phyloP scores from a whole-genome alignment of 2,797 vertebrate species.

The Sphenopsis melanotis region DNA sequence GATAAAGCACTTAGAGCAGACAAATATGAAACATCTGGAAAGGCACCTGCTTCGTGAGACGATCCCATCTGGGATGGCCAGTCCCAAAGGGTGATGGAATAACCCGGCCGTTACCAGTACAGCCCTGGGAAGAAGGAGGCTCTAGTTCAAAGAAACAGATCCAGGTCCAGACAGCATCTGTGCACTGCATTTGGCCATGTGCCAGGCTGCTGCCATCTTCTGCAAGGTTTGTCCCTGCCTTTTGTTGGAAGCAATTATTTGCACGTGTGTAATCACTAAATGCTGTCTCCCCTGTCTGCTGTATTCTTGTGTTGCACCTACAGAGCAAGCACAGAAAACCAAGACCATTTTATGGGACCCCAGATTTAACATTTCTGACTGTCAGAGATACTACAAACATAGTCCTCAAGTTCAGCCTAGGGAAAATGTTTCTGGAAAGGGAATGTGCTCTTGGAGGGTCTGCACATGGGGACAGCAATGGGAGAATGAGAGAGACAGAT shows the following conservation, averaged over 20 bases:
- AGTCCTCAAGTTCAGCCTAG: not conserved
- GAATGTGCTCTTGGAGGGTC: not conserved
- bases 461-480: not conserved
- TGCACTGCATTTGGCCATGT: not conserved
- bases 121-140: not conserved
- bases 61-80: rapidly evolving
- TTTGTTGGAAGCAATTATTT: not conserved
- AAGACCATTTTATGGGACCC: not conserved
- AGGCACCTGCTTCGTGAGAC: not conserved
- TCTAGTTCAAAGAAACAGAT: not conserved
- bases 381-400: not conserved
- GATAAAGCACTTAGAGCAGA: not conserved
- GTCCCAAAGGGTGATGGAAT: not conserved
- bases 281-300: not conserved
- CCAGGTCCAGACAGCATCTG: rapidly evolving
- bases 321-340: not conserved
- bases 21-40: not conserved
- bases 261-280: not conserved
- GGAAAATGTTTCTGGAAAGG: not conserved
- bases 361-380: not conserved
- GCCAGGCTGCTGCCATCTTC: not conserved
- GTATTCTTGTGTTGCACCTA: not conserved
- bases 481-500: not conserved
- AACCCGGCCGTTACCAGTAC: not conserved
- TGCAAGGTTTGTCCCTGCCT: not conserved